Conservation (phyloP, 2,888 invertebrate species). For the Microlaimidae sp. region DNA sequence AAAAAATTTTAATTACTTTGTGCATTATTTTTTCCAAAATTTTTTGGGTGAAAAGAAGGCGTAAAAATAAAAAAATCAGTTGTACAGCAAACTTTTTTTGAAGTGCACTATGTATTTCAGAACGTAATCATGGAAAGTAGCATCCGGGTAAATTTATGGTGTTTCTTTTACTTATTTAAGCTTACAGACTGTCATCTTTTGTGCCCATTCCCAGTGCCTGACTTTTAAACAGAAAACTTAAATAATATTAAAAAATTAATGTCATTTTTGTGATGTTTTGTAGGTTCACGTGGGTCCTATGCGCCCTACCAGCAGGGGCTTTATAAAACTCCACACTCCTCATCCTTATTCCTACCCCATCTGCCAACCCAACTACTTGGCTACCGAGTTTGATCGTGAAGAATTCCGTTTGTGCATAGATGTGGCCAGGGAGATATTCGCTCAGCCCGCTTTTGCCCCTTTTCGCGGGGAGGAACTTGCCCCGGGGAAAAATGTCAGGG, state of each 20-base stretch:
- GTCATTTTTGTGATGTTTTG: not conserved
- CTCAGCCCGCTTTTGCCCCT: conserved; percentile 27
- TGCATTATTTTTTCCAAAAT: too few relatives aligned
- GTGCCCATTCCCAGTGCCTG: not conserved
- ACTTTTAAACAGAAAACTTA: not conserved
- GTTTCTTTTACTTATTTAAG: too few relatives aligned
- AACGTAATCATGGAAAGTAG: too few relatives aligned
- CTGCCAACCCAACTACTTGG: conserved; percentile 78
- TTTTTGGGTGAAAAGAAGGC: too few relatives aligned
- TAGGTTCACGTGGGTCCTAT: conserved; percentile 44
- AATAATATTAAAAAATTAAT: too few relatives aligned
- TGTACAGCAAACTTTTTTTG: too few relatives aligned
- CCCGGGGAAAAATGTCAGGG: conserved; percentile 22
- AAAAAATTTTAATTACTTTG: too few relatives aligned
- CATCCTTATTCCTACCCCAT: conserved; percentile 62
- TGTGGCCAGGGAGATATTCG: conserved; percentile 26
- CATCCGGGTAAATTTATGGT: too few relatives aligned
- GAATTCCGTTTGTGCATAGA: conserved; percentile 12
- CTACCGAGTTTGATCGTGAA: conserved; percentile 44
- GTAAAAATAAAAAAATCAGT: too few relatives aligned
- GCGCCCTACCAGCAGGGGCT: conserved; percentile 66
- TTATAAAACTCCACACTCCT: conserved; percentile 53
- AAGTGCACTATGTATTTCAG: too few relatives aligned
- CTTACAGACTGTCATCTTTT: too few relatives aligned
- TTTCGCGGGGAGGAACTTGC: conserved; percentile 32